These are phyloP conservation scores for pig (Sus scrofa) DNA, from an alignment of 2,113 vertebrate genomes.

Conservation along the genomic window T2T-Sscrofa CM000822.6:32568001-32568500, in stretches of 20 bases:
- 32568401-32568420: too few relatives aligned
- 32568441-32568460: too few relatives aligned
- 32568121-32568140: background rate
- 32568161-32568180: background rate
- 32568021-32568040: background rate
- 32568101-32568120: background rate
- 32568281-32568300: background rate
- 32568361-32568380: background rate
- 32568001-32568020: background rate
- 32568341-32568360: too few relatives aligned
- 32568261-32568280: background rate
- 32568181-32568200: background rate
- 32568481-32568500: too few relatives aligned
- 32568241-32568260: background rate
- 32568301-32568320: background rate
- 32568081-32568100: background rate
- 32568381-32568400: background rate
- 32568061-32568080: background rate
- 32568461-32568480: too few relatives aligned
- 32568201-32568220: background rate
- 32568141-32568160: background rate
- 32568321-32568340: background rate
- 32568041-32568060: background rate
- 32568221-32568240: background rate
- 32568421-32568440: too few relatives aligned